A percentile compares a stretch with the other conserved stretches of the same genome.
Evolutionary conservation across 2,113 vertebrate species (phyloP).

Genomic region (Falco punctatus): DNA sequence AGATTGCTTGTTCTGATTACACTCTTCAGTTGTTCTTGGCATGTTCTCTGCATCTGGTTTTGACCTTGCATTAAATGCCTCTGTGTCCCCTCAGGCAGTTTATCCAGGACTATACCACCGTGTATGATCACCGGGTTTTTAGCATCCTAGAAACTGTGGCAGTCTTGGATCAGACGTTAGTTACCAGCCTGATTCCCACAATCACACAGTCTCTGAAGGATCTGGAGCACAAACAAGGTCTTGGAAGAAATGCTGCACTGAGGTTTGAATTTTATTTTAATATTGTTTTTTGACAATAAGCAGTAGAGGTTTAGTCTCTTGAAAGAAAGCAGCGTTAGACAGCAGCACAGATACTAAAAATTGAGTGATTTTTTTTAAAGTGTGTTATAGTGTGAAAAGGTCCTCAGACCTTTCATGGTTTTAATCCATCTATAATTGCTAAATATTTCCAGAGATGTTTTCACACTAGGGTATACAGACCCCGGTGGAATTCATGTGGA

Average conservation of each 20-base stretch:
- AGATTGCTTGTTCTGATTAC: slow-evolving; percentile 7
- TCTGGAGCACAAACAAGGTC: slow-evolving; percentile 88
- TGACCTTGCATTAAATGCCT: slow-evolving; percentile 19
- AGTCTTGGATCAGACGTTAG: slow-evolving; percentile 77
- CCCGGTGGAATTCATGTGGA: neutral
- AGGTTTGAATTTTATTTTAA: slow-evolving; percentile 78
- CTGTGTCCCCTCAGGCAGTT: slow-evolving; percentile 82
- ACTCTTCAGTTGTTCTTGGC: neutral
- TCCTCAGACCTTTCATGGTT: neutral
- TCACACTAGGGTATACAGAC: neutral
- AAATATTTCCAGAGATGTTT: neutral
- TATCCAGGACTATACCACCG: slow-evolving; percentile 84
- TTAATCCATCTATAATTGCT: neutral
- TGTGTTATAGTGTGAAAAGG: neutral
- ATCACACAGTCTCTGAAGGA: slow-evolving; percentile 86
- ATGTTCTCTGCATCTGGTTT: neutral
- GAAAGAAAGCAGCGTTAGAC: neutral
- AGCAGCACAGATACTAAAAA: neutral
- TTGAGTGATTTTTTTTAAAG: neutral
- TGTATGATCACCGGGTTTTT: slow-evolving; percentile 87
- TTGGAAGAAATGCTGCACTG: slow-evolving; percentile 86
- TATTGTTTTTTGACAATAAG: neutral
- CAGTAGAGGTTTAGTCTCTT: neutral
- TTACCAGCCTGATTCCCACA: slow-evolving; percentile 83
- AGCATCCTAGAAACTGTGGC: slow-evolving; percentile 85